phyloP scores from a whole-genome alignment of 2,888 invertebrate genomes.

The Hydrotaea diabolus region DNA sequence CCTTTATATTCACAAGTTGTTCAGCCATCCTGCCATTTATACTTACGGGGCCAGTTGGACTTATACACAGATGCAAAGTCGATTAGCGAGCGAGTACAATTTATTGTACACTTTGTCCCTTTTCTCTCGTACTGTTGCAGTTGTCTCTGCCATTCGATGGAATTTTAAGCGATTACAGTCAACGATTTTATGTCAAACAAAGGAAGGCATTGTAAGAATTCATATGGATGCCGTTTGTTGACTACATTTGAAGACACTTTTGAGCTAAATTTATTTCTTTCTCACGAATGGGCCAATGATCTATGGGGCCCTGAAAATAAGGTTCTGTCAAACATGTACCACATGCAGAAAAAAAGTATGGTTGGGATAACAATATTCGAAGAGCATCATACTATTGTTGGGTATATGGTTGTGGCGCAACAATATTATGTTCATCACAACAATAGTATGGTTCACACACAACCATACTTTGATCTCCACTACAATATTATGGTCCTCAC shows the following conservation, averaged over 20 bases:
- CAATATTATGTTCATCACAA: too few species aligned
- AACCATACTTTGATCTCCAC: too few species aligned
- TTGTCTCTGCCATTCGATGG: not conserved
- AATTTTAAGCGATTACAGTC: not conserved
- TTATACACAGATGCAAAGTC: conserved; percentile 8
- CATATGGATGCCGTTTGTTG: not conserved
- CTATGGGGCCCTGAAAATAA: too few species aligned
- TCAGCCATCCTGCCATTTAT: not conserved
- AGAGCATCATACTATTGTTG: too few species aligned
- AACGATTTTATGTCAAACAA: not conserved
- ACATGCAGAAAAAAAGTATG: too few species aligned
- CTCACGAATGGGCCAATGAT: too few species aligned
- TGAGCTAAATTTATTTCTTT: not conserved
- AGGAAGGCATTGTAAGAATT: conserved; percentile 5
- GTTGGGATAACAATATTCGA: too few species aligned
- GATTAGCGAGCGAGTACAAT: not conserved
- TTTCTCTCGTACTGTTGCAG: not conserved
- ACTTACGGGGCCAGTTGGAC: not conserved
- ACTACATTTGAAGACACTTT: not conserved
- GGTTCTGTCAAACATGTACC: too few species aligned
- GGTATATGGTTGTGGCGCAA: too few species aligned
- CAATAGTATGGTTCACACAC: too few species aligned
- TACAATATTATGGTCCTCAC: too few species aligned
- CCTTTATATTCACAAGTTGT: too few species aligned
- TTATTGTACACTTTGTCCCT: not conserved